Evolutionary conservation across 2,113 vertebrate genomes (phyloP), one percentile per base, ranked within the genome.

Genomic region (Natator depressus): DNA sequence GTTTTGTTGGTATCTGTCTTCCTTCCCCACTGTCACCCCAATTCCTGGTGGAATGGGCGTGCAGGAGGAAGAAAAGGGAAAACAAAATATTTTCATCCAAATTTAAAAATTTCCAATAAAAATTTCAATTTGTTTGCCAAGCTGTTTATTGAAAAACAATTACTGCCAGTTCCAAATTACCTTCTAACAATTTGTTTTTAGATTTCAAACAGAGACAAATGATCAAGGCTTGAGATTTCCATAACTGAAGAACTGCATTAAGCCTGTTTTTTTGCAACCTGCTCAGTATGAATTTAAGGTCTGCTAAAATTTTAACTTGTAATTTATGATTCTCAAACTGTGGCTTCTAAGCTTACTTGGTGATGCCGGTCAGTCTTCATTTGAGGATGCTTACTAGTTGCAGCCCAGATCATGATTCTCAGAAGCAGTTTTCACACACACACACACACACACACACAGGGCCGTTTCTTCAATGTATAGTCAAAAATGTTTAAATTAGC

Each of bases 261-360:
- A 55, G 54, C 54, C 54, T 55, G 42, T 49, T 79, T 85, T 95
- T 59, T 13, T 9, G 2, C 5, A 87, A 5, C 49, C 25, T 50
- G 22, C 46, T 85, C 29, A 47, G 31, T 0, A 0, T 50, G 83
- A 81, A 22, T 31, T 0, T 1, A 82, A 16, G 14, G 10, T 2
- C 4, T 9, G 59, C 2, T 54, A 88, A 17, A 0, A 46, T 59
- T 85, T 84, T 51, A 79, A 69, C 27, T 90, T 91, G 87, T 79
- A 50, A 35, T 83, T 35, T 29, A 65, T 16, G 62, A 14, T 65
- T 93, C 47, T 51, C 20, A 16, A 19, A 42, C n/a, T 35, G 27
- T 82, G 72, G 11, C 47, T 94, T 89, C 87, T 91, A 89, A 57
- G 5, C 1, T 79, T 79, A 42, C 20, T 57, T 25, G 22, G 31